Evolutionary conservation across 2,888 invertebrate genomes (phyloP).

Genomic region (Pterostichus niger): DNA sequence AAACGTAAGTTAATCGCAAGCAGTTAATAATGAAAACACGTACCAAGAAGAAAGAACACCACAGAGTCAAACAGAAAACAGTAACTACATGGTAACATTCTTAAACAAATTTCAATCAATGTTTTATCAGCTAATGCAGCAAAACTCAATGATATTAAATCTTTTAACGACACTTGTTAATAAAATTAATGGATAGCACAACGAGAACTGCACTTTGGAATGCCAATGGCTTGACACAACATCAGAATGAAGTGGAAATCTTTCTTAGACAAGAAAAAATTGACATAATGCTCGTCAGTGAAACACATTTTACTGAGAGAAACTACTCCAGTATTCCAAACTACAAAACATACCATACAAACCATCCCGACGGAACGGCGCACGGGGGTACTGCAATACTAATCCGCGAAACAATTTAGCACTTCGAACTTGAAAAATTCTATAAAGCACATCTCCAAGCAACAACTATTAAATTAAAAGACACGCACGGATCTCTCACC

Average conservation of each 20-base stretch:
- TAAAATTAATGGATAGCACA: conserved; percentile 13
- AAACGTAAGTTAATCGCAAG: neutral
- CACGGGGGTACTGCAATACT: neutral
- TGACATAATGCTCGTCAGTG: too few relatives aligned
- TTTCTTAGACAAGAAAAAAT: too few relatives aligned
- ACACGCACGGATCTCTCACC: neutral
- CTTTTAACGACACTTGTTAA: too few relatives aligned
- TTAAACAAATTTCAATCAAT: conserved; percentile 4
- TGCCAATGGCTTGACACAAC: neutral
- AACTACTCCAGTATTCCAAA: conserved; percentile 64
- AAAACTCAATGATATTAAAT: conserved; percentile 17
- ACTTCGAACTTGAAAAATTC: too few relatives aligned
- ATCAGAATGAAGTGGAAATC: too few relatives aligned
- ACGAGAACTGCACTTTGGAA: neutral
- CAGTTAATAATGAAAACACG: neutral
- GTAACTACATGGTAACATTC: too few relatives aligned
- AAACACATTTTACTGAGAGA: neutral
- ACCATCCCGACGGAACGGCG: conserved; percentile 65
- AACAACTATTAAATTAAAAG: conserved; percentile 42
- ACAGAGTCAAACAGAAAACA: neutral
- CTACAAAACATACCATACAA: conserved; percentile 64
- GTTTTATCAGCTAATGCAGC: conserved; percentile 55
- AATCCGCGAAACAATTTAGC: too few relatives aligned
- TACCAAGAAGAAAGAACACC: neutral
- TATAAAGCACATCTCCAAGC: too few relatives aligned